These are phyloP conservation scores for Dione vanillae DNA, from an alignment of 2,888 invertebrate species.

Conservation along the genomic window DNA sequence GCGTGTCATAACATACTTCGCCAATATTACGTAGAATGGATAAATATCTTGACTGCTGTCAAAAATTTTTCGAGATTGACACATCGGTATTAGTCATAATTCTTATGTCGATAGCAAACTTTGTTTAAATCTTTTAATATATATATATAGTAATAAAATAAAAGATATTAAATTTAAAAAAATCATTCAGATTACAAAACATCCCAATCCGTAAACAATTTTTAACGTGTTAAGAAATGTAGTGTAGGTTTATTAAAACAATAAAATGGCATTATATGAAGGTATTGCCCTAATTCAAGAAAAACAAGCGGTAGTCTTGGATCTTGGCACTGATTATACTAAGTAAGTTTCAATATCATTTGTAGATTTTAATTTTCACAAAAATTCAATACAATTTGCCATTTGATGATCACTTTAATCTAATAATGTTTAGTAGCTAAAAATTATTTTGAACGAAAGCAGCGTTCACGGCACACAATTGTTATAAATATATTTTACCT, in stretches of 20 bases:
- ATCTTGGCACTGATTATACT: conserved; percentile 95
- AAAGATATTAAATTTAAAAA: background rate
- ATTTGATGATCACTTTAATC: background rate
- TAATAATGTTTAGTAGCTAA: background rate
- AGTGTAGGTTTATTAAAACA: conserved; percentile 6
- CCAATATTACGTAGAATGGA: background rate
- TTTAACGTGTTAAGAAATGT: conserved; percentile 17
- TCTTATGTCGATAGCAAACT: background rate
- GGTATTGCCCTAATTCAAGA: conserved; percentile 91
- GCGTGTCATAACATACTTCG: background rate
- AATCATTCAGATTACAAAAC: background rate
- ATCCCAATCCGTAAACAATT: background rate
- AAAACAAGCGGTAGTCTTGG: conserved; percentile 94
- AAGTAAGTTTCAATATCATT: conserved; percentile 94
- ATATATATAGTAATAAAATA: background rate
- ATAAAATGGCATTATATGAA: conserved; percentile 90
- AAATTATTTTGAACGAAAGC: background rate
- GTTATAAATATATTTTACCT: too few relatives aligned
- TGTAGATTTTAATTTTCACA: background rate
- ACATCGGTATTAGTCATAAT: background rate
- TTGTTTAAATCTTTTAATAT: background rate
- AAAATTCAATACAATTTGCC: background rate
- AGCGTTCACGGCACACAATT: too few relatives aligned
- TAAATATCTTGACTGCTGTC: background rate
- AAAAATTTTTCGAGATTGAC: background rate